These are phyloP conservation scores for Machaerirhynchus nigripectus DNA, from an alignment of 2,113 vertebrate species.

Conservation along the genomic window DNA sequence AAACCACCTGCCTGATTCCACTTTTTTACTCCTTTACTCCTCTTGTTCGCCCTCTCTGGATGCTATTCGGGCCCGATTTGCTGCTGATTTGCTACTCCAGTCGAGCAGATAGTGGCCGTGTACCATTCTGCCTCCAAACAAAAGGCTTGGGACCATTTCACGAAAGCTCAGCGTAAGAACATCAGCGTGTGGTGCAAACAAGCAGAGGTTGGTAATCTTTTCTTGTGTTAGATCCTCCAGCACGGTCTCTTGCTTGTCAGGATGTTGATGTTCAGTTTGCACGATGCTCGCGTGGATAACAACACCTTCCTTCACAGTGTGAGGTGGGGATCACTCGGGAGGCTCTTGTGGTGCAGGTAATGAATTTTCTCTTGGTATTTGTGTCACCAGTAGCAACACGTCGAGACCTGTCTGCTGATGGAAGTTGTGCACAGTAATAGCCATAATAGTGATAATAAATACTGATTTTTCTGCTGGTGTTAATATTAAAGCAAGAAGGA, in stretches of 20 bases:
- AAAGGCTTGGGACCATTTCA: constrained; percentile 99
- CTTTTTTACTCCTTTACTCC: constrained; percentile 91
- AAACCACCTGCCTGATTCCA: constrained; percentile 84
- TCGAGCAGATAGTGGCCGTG: constrained; percentile 99
- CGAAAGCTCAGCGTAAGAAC: constrained; percentile 99
- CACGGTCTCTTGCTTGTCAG: constrained; percentile 63
- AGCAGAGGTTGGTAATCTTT: constrained; percentile 91
- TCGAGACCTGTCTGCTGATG: background rate
- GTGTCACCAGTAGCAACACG: background rate
- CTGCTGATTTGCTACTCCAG: constrained; percentile 80
- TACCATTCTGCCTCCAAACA: constrained; percentile 99
- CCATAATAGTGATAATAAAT: background rate
- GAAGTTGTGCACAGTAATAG: background rate
- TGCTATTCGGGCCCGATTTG: constrained; percentile 78
- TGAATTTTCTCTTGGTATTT: background rate
- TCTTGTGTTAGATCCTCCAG: constrained; percentile 55
- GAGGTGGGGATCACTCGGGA: constrained; percentile 16
- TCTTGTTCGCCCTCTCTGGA: constrained; percentile 84
- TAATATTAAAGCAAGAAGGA: background rate
- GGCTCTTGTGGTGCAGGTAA: constrained; percentile 50
- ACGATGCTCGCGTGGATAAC: constrained; percentile 14
- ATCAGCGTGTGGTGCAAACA: constrained; percentile 98
- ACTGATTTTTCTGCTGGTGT: background rate
- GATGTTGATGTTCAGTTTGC: constrained; percentile 66
- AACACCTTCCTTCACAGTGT: constrained; percentile 40